Base-by-base conservation (phyloP, 1,140 invertebrate species). In the Habropoda laboriosa region DNA sequence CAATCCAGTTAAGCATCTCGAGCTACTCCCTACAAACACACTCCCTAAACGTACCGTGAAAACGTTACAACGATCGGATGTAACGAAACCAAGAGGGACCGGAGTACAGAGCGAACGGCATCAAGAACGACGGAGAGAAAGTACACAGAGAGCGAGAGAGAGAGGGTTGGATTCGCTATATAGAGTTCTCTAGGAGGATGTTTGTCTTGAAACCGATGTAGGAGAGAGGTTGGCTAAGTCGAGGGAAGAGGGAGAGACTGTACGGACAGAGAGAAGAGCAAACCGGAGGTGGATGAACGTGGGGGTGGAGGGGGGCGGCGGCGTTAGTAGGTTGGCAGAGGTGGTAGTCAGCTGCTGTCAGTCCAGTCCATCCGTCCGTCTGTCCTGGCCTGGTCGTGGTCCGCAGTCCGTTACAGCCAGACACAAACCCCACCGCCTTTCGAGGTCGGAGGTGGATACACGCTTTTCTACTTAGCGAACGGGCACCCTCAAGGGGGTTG, bases 391-490 rank as follows among this genome's bases (percentile, higher is more conserved):
- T 70, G 76, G 47, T 77, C 63, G 67, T 79, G 70, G 76, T 57
- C 75, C 79, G 81, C 82, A 72, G 79, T 87, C 73, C 79, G 87
- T 81, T 79, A 72, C 79, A 85, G 84, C 80, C 85, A 86, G 80
- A 86, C 83, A 60, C 76, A 79, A 86, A 80, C 85, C 85, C 85
- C 81, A 79, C 82, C 82, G 82, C 86, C 86, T 87, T 87, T 87
- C 80, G 76, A 85, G 87, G 85, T 89, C 85, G 88, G 89, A 86
- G 91, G 90, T 92, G 88, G 89, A 87, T 90, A 93, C 92, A 93
- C 92, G 92, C 92, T 93, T 93, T 93, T 93, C 92, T 93, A 93
- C 92, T 93, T 93, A 93, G 90, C 88, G 88, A 82, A 87, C 86
- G 87, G 89, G 85, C 88, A 87, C 83, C 90, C 90, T 88, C 86